phyloP scores from a whole-genome alignment of 2,888 invertebrate species.

The Sicus ferrugineus region DNA sequence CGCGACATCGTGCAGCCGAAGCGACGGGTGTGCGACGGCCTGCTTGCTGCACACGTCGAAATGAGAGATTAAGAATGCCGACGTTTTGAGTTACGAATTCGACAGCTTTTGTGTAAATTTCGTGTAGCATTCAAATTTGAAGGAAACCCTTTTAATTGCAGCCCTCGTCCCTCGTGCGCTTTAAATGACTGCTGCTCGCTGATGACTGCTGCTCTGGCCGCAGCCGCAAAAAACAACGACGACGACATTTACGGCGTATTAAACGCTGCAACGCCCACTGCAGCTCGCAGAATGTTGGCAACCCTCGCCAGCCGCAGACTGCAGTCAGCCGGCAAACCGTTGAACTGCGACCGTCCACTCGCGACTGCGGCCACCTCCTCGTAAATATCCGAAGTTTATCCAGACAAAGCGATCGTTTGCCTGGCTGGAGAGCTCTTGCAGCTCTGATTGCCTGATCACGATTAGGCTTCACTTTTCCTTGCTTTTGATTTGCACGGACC shows the following conservation, averaged over 20 bases:
- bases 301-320: constrained; percentile 1
- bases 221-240: too few relatives aligned
- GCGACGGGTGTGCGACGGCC: too few relatives aligned
- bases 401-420: too few relatives aligned
- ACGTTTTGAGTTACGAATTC: too few relatives aligned
- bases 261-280: constrained; percentile 14
- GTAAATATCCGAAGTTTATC: not conserved
- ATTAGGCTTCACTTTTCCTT: not conserved
- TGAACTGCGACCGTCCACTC: constrained; percentile 1
- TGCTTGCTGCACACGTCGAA: too few relatives aligned
- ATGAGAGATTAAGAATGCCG: too few relatives aligned
- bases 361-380: not conserved
- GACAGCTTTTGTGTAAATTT: too few relatives aligned
- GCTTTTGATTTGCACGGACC: too few relatives aligned
- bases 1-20: not conserved
- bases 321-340: too few relatives aligned
- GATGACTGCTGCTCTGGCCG: not conserved
- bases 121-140: too few relatives aligned
- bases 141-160: not conserved
- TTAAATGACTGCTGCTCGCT: not conserved
- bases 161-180: too few relatives aligned
- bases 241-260: not conserved
- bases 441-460: not conserved
- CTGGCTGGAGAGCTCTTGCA: too few relatives aligned
- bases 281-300: constrained; percentile 10